Percentiles rank a stretch among this genome's conserved stretches.
Conservation (phyloP, 1,140 invertebrate genomes). For the Drosophila bifasciata region DNA sequence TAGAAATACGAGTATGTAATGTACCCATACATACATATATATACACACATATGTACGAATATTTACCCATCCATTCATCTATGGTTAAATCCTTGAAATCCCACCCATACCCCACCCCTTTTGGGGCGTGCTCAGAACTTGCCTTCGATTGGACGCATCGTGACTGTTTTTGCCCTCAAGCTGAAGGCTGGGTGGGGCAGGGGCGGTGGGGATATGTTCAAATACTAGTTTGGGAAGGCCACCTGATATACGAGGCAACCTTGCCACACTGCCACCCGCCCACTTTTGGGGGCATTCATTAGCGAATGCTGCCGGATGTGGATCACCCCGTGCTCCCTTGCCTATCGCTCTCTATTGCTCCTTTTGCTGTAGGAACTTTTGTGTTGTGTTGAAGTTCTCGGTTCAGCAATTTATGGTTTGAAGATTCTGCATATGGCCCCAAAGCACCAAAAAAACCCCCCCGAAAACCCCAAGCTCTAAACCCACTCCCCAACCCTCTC, state of each 20-base stretch:
- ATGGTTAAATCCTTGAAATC: background rate
- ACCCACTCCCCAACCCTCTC: background rate
- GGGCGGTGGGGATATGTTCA: conserved; percentile 15
- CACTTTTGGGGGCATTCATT: conserved; percentile 65
- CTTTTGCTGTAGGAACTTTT: conserved; percentile 34
- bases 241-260: conserved; percentile 24
- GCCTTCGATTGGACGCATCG: conserved; percentile 47
- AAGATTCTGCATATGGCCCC: conserved; percentile 69
- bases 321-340: background rate
- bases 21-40: too few species aligned
- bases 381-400: conserved; percentile 60
- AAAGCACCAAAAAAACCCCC: conserved; percentile 4
- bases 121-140: conserved; percentile 28
- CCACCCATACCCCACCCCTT: background rate
- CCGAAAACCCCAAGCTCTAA: background rate
- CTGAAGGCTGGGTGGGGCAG: background rate
- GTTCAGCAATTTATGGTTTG: conserved; percentile 78
- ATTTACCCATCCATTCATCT: too few species aligned
- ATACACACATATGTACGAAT: too few species aligned
- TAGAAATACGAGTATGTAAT: too few species aligned
- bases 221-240: conserved; percentile 49
- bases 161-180: conserved; percentile 4
- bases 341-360: background rate
- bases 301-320: conserved; percentile 53
- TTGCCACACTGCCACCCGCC: conserved; percentile 9